Evolutionary conservation across 2,797 vertebrate species (phyloP).

Genomic region (Syngnathus rostellatus): DNA sequence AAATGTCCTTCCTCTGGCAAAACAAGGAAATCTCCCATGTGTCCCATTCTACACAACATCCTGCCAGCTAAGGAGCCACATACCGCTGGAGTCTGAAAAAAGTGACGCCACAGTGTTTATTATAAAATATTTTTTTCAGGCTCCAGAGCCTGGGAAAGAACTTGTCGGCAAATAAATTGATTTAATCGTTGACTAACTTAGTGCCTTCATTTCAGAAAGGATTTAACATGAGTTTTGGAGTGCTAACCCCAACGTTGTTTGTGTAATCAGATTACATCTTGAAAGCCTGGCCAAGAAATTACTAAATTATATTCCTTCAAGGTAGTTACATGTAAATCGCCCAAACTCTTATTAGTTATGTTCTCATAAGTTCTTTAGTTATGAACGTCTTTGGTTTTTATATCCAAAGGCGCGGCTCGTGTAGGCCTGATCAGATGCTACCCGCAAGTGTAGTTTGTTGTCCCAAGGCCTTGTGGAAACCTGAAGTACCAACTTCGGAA

Average conservation of each 20-base stretch:
- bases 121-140: conserved; percentile 24
- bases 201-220: neutral
- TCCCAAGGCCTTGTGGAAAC: neutral
- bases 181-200: conserved; percentile 6
- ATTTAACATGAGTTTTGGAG: neutral
- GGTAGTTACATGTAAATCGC: neutral
- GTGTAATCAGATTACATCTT: neutral
- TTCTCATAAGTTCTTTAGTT: neutral
- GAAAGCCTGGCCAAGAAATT: neutral
- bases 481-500: neutral
- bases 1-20: conserved; percentile 35
- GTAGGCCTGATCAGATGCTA: neutral
- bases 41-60: conserved; percentile 55
- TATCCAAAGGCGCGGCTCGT: neutral
- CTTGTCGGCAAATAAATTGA: conserved; percentile 26
- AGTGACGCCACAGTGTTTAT: conserved; percentile 41
- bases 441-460: neutral
- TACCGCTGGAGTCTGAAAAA: conserved; percentile 38
- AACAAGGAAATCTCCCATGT: conserved; percentile 49
- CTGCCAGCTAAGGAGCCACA: conserved; percentile 49
- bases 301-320: neutral
- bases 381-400: neutral
- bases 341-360: neutral
- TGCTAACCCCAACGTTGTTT: neutral
- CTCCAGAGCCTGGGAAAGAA: conserved; percentile 31